A percentile compares a stretch with the other conserved stretches of the same genome.
These are phyloP conservation scores for Cryptus viduatorius DNA, from an alignment of 2,888 invertebrate species.

Conservation along the genomic window DNA sequence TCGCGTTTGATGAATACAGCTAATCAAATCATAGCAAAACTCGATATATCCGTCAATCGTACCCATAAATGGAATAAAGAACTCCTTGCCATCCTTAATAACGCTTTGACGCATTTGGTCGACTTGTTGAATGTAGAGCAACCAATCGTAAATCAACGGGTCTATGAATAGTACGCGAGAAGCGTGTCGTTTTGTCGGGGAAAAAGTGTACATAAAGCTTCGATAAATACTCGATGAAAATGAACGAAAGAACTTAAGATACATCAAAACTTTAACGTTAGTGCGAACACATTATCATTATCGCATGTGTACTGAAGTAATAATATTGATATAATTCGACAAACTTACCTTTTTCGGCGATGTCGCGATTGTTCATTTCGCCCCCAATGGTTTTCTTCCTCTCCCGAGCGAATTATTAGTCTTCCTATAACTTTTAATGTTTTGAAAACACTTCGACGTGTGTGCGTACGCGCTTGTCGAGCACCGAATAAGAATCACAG, in stretches of 20 bases:
- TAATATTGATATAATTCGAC: background rate
- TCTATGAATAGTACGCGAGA: constrained; percentile 53
- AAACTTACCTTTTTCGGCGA: constrained; percentile 39
- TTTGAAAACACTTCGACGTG: constrained; percentile 29
- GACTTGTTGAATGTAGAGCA: constrained; percentile 72
- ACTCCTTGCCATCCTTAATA: constrained; percentile 70
- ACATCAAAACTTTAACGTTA: background rate
- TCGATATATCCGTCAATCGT: constrained; percentile 20
- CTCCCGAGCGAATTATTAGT: background rate
- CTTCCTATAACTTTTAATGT: constrained; percentile 6
- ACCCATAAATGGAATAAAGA: constrained; percentile 78
- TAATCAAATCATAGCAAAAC: background rate
- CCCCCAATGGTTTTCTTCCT: background rate
- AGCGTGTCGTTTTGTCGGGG: background rate
- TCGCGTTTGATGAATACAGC: background rate
- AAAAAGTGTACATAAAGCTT: background rate
- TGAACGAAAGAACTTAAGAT: background rate
- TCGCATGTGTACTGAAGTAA: background rate
- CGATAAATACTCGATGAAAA: background rate
- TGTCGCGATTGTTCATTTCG: constrained; percentile 38
- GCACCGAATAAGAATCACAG: background rate
- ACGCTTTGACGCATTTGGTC: constrained; percentile 70
- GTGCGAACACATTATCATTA: background rate
- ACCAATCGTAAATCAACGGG: constrained; percentile 77
- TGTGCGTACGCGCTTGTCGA: background rate